Conservation (phyloP, 2,888 invertebrate genomes). For the Acronicta aceris region DNA sequence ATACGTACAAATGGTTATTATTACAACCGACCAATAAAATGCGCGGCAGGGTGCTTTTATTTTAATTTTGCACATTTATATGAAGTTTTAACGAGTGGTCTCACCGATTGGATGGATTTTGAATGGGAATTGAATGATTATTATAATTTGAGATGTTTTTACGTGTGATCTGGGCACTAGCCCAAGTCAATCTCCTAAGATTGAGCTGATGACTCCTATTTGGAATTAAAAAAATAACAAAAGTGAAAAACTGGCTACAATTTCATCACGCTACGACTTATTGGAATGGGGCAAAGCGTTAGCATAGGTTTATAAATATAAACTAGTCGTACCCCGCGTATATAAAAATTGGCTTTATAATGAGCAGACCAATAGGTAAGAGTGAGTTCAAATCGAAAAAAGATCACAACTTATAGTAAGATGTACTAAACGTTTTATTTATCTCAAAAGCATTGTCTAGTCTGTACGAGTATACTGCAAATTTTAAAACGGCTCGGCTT, state of each 20-base stretch:
- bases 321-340: no score
- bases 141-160: slow-evolving; percentile 24
- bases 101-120: slow-evolving; percentile 18
- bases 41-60: slow-evolving; percentile 52
- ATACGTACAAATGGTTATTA: slow-evolving; percentile 41
- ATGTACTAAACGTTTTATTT: no score
- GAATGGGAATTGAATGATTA: slow-evolving; percentile 44
- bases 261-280: background rate
- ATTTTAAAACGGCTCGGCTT: no score
- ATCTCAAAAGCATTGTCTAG: no score
- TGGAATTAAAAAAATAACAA: background rate
- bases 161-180: slow-evolving; percentile 32
- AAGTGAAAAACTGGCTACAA: background rate
- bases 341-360: no score
- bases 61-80: slow-evolving; percentile 47
- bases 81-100: slow-evolving; percentile 45
- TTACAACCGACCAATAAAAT: slow-evolving; percentile 35
- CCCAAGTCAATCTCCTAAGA: background rate
- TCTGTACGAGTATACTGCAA: no score
- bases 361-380: no score
- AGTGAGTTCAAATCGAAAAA: no score
- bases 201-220: slow-evolving; percentile 21
- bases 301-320: no score
- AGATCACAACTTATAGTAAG: no score
- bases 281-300: no score